Evolutionary conservation across 2,113 vertebrate species (phyloP).

Genomic region (Psilopsiagon aurifrons): DNA sequence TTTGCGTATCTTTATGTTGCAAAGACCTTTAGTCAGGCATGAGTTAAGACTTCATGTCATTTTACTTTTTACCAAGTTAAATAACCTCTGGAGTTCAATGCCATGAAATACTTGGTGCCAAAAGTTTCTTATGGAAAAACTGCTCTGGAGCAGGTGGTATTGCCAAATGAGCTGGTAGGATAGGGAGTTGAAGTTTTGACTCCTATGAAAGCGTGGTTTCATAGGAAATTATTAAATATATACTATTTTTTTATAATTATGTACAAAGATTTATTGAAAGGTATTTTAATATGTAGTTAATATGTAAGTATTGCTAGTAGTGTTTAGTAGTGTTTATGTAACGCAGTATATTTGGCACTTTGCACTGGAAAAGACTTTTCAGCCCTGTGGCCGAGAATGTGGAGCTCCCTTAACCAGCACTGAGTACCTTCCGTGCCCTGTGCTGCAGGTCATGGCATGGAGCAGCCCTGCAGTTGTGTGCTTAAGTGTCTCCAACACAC

Average conservation of each 20-base stretch:
- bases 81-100: background rate
- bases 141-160: background rate
- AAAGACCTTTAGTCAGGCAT: background rate
- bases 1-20: background rate
- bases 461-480: background rate
- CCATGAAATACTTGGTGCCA: background rate
- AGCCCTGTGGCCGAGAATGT: background rate
- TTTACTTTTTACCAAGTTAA: background rate
- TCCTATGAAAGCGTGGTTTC: background rate
- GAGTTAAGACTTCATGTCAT: accelerated
- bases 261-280: background rate
- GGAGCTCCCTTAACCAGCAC: accelerated
- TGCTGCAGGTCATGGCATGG: accelerated
- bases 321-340: accelerated
- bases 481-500: background rate
- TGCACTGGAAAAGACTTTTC: accelerated
- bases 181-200: background rate
- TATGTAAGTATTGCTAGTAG: too few species aligned
- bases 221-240: background rate
- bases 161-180: background rate
- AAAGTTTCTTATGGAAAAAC: background rate
- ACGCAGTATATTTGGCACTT: accelerated
- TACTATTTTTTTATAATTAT: background rate
- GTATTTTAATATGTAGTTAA: background rate
- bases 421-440: background rate